Evolutionary conservation across 2,113 vertebrate genomes (phyloP).

Genomic region (Morone chrysops): DNA sequence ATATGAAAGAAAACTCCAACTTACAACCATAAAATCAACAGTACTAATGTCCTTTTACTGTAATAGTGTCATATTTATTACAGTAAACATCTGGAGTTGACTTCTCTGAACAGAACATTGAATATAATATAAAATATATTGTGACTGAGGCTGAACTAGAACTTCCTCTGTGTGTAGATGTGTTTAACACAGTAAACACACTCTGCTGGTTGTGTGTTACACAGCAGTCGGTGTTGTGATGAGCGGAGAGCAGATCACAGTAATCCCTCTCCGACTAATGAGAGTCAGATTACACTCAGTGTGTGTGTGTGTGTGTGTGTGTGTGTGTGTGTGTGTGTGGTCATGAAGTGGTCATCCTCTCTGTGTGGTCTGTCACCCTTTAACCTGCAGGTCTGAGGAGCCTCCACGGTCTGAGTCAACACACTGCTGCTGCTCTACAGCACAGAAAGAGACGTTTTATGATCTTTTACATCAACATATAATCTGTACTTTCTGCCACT

Average conservation of each 20-base stretch:
- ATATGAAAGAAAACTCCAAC: too few relatives aligned
- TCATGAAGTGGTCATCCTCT: slow-evolving; percentile 26
- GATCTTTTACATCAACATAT: too few relatives aligned
- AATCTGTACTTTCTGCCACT: too few relatives aligned
- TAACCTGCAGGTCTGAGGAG: slow-evolving; percentile 68
- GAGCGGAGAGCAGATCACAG: slow-evolving; percentile 59
- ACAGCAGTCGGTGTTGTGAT: slow-evolving; percentile 58
- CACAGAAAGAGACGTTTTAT: background rate
- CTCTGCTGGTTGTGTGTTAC: slow-evolving; percentile 30
- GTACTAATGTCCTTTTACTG: too few relatives aligned
- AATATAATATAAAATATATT: too few relatives aligned
- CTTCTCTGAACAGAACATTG: too few relatives aligned
- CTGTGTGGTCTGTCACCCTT: slow-evolving; percentile 83
- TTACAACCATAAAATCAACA: too few relatives aligned
- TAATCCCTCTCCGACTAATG: slow-evolving; percentile 46
- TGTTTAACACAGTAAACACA: slow-evolving; percentile 46
- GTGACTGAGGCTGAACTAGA: background rate
- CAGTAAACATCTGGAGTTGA: too few relatives aligned
- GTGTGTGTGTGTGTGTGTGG: slow-evolving; percentile 24
- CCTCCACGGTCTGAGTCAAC: slow-evolving; percentile 60
- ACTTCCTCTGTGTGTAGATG: background rate
- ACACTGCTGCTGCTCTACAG: slow-evolving; percentile 23
- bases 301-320: slow-evolving; percentile 30
- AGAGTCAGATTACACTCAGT: slow-evolving; percentile 67
- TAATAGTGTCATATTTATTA: too few relatives aligned